These are phyloP conservation scores for Rotaria sp. DNA, from an alignment of 2,888 invertebrate genomes.

Conservation along the genomic window DNA sequence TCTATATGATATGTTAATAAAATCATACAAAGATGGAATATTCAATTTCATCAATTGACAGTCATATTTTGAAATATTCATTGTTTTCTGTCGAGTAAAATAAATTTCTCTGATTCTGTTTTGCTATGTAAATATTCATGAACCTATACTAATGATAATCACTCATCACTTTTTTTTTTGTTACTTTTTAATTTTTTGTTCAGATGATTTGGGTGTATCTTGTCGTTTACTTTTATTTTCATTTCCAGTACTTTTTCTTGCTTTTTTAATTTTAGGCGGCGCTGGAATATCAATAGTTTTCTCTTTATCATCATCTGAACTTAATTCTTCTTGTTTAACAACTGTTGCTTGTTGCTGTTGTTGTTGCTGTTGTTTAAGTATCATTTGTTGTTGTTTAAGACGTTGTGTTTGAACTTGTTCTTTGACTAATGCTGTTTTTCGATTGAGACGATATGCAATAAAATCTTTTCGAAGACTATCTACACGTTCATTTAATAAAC, in stretches of 20 bases:
- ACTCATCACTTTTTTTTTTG: too few relatives aligned
- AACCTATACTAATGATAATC: too few relatives aligned
- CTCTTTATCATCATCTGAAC: background rate
- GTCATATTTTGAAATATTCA: too few relatives aligned
- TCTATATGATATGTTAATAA: too few relatives aligned
- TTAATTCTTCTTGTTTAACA: background rate
- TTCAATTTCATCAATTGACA: too few relatives aligned
- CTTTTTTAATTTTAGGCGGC: background rate
- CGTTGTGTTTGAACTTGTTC: background rate
- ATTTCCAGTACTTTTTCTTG: background rate
- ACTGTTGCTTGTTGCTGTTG: background rate
- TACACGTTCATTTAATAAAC: constrained; percentile 21
- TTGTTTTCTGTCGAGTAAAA: too few relatives aligned
- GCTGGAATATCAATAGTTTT: background rate
- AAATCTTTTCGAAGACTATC: constrained; percentile 16
- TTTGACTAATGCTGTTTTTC: background rate
- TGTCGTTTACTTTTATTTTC: background rate
- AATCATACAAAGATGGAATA: too few relatives aligned
- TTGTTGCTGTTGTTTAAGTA: background rate
- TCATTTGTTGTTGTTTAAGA: background rate
- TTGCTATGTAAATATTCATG: too few relatives aligned
- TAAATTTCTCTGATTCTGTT: too few relatives aligned
- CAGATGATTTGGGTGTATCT: background rate
- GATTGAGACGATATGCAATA: background rate
- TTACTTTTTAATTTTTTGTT: background rate